Conservation (phyloP, 2,797 vertebrate species). For the Botia kubotai region DNA sequence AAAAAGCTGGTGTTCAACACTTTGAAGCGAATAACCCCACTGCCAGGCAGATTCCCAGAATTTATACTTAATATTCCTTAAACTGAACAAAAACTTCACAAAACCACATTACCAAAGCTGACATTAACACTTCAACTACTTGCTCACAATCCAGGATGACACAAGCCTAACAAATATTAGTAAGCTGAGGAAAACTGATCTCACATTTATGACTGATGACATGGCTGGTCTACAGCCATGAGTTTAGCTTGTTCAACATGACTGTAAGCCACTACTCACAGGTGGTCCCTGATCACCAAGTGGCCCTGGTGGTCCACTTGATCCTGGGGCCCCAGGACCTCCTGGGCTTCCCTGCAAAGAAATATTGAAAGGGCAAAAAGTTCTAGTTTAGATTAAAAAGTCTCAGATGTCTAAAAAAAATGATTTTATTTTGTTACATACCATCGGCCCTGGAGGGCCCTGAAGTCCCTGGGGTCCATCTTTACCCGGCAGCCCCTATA, state of each 20-base stretch:
- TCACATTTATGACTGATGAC: not conserved
- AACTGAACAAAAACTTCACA: not conserved
- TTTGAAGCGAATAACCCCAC: constrained; percentile 2
- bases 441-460: constrained; percentile 88
- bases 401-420: constrained; percentile 26
- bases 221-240: not conserved
- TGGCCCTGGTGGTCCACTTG: constrained; percentile 82
- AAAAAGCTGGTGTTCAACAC: not conserved
- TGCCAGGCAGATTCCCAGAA: constrained; percentile 24
- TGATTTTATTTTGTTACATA: constrained; percentile 71
- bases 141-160: not conserved
- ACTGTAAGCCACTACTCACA: constrained; percentile 79
- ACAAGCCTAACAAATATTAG: not conserved
- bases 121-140: not conserved
- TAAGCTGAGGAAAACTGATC: not conserved
- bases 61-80: constrained; percentile 11
- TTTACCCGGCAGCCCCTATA: constrained; percentile 90
- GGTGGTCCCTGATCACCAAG: constrained; percentile 87
- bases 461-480: constrained; percentile 87
- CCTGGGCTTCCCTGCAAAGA: constrained; percentile 84
- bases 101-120: constrained; percentile 3
- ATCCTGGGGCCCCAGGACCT: constrained; percentile 83
- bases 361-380: constrained; percentile 27
- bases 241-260: constrained; percentile 7
- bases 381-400: not conserved